Evolutionary conservation across 2,888 invertebrate species (phyloP).

Genomic region (Agrilus mali): DNA sequence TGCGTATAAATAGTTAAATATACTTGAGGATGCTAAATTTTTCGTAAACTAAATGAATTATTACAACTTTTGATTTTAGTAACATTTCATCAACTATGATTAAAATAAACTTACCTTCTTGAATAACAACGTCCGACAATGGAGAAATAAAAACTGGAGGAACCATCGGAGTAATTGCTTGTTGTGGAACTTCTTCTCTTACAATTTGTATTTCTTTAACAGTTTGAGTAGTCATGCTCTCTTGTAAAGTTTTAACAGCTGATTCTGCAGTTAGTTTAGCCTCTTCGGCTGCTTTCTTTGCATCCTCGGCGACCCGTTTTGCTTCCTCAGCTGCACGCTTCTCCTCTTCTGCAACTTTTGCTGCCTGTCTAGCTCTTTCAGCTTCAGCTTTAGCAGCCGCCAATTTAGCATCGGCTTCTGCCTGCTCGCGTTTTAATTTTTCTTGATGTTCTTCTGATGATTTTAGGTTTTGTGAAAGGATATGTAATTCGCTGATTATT

Average conservation of each 20-base stretch:
- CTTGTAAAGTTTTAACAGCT: background rate
- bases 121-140: constrained; percentile 49
- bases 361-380: constrained; percentile 34
- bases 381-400: constrained; percentile 37
- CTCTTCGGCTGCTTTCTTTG: constrained; percentile 13
- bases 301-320: constrained; percentile 16
- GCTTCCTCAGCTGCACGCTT: constrained; percentile 18
- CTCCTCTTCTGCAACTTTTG: constrained; percentile 30
- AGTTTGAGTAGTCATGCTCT: constrained; percentile 2
- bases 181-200: constrained; percentile 7
- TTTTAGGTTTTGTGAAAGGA: constrained; percentile 43
- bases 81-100: no score
- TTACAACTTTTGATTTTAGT: no score
- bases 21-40: no score
- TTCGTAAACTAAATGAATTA: no score
- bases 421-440: constrained; percentile 32
- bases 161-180: constrained; percentile 20
- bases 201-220: constrained; percentile 10
- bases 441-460: constrained; percentile 38
- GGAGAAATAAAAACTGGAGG: constrained; percentile 47
- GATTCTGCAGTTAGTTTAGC: constrained; percentile 14
- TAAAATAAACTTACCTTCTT: constrained; percentile 43
- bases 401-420: constrained; percentile 35
- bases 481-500: constrained; percentile 46
- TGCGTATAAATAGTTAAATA: no score